Percentiles rank a stretch among this genome's conserved stretches.
Conservation (phyloP, 2,888 invertebrate species). For the Oegoconia quadripuncta region DNA sequence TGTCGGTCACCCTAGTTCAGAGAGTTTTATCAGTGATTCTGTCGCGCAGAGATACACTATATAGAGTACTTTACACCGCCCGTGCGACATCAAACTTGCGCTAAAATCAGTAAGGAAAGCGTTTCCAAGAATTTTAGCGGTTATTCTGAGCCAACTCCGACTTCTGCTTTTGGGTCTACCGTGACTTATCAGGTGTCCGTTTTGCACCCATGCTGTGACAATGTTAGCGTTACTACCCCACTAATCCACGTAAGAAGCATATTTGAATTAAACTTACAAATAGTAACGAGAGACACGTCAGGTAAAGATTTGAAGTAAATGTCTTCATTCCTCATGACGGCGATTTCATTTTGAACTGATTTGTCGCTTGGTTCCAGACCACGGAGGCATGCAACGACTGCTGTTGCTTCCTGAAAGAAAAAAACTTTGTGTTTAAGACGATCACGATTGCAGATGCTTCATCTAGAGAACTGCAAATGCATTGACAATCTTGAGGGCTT, state of each 20-base stretch:
- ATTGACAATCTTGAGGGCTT: neutral
- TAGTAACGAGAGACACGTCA: constrained; percentile 36
- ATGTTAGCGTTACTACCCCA: neutral
- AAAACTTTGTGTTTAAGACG: neutral
- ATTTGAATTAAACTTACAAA: constrained; percentile 37
- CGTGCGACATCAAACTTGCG: too few relatives aligned
- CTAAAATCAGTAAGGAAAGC: too few relatives aligned
- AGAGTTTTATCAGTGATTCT: too few relatives aligned
- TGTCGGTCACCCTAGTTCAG: too few relatives aligned
- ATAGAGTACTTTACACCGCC: too few relatives aligned
- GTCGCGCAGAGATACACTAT: too few relatives aligned
- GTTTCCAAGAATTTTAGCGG: too few relatives aligned
- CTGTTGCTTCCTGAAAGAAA: constrained; percentile 40
- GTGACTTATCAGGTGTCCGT: neutral
- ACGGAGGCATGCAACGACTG: constrained; percentile 39
- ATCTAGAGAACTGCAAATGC: neutral
- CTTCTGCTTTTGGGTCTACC: neutral
- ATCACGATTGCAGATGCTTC: neutral
- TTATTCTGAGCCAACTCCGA: too few relatives aligned
- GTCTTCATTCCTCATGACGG: constrained; percentile 40
- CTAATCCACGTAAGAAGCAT: neutral
- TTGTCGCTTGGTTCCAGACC: constrained; percentile 40
- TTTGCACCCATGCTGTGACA: neutral
- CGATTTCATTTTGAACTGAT: constrained; percentile 38
- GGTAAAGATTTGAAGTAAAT: constrained; percentile 44